Evolutionary conservation across 2,113 vertebrate species (phyloP), one percentile per base, ranked within the genome.

Genomic region (Tympanuchus pallidicinctus): DNA sequence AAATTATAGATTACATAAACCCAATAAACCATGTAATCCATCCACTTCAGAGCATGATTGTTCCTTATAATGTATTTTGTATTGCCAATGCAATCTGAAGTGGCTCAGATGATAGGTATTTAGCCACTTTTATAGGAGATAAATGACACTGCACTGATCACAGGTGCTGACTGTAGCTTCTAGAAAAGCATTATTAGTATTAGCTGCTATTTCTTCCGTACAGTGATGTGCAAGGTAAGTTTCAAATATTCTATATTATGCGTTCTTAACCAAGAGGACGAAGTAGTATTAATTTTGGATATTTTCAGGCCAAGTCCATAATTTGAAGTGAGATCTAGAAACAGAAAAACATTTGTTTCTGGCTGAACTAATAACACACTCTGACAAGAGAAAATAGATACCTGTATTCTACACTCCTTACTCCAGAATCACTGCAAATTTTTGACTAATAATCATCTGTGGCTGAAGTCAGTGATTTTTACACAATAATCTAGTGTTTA

Each of bases 1-100:
- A 94, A 95, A 93, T 93, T 95, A 93, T 66, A 92, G 78, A 59
- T 84, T 71, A 87, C 82, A 82, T 79, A 94, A 80, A 87, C 54
- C 36, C 27, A 93, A 65, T 89, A 94, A 86, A 3, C 38, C 70
- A 17, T 90, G 89, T 73, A 95, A 93, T 91, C 48, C 84, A 92
- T 91, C 59, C 71, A 42, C 56, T 92, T 89, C 78, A 71, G 77
- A 76, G 42, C 36, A 70, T 70, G 74, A 79, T 94, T 93, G 74
- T 82, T 82, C 59, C 81, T 40, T 73, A 30, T 66, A 92, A 96
- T 85, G 67, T 47, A 82, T 85, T 95, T 93, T 85, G 27, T 75
- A 85, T 73, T 87, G 78, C 81, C 78, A 80, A 4, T 76, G 59
- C 59, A 87, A 84, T 85, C 73, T 52, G 34, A 87, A 94, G 85